phyloP scores from a whole-genome alignment of 1,140 invertebrate genomes.

The Trichogramma pretiosum region DNA sequence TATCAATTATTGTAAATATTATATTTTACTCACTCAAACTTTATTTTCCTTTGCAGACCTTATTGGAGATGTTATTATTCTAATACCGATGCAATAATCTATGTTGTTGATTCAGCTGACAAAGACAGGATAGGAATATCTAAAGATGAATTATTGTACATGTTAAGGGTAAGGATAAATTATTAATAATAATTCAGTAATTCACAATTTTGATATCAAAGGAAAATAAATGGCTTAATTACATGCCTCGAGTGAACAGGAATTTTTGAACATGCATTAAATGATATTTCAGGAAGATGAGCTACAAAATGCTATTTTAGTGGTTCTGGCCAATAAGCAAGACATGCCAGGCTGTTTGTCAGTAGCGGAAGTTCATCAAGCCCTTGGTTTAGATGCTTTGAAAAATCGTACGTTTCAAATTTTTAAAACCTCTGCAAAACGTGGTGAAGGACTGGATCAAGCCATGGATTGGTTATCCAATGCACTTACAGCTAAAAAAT shows the following conservation, averaged over 20 bases:
- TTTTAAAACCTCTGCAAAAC: constrained; percentile 96
- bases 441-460: constrained; percentile 96
- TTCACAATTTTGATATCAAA: too few species aligned
- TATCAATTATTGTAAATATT: background rate
- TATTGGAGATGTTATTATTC: constrained; percentile 99
- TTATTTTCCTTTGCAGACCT: constrained; percentile 63
- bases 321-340: constrained; percentile 99
- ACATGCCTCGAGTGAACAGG: too few species aligned
- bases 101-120: constrained; percentile 98
- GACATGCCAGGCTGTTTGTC: constrained; percentile 96
- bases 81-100: constrained; percentile 99
- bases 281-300: constrained; percentile 91
- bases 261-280: too few species aligned
- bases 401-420: constrained; percentile 99
- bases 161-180: constrained; percentile 73
- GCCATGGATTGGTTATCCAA: constrained; percentile 98
- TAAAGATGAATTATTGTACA: constrained; percentile 94
- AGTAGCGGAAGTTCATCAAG: constrained; percentile 93
- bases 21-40: constrained; percentile 6
- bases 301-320: constrained; percentile 85
- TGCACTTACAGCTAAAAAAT: constrained; percentile 80
- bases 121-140: constrained; percentile 97
- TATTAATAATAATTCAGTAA: constrained; percentile 14
- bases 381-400: constrained; percentile 85
- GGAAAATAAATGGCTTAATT: too few species aligned